Evolutionary conservation across 2,888 invertebrate species (phyloP).

Genomic region (Epinotia demarniana): DNA sequence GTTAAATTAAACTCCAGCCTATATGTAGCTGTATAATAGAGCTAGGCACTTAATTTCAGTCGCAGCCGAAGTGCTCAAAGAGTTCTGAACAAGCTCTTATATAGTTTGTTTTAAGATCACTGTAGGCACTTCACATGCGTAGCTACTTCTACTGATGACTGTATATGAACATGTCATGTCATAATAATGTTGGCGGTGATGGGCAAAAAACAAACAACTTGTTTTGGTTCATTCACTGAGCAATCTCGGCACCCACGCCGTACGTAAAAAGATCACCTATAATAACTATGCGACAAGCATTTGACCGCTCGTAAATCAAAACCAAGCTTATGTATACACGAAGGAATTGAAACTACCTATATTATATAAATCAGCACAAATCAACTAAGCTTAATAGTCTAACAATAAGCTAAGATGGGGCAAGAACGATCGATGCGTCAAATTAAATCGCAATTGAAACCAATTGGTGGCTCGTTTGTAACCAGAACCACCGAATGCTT

Average conservation of each 20-base stretch:
- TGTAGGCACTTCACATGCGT: background rate
- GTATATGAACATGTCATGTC: background rate
- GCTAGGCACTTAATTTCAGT: background rate
- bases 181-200: conserved; percentile 9
- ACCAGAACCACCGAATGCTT: conserved; percentile 52
- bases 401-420: conserved; percentile 49
- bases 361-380: conserved; percentile 38
- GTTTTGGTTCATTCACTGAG: conserved; percentile 11
- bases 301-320: conserved; percentile 8
- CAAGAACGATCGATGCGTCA: conserved; percentile 63
- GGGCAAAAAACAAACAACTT: conserved; percentile 16
- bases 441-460: conserved; percentile 71
- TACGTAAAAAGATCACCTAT: conserved; percentile 6
- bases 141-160: background rate
- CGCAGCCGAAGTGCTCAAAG: background rate
- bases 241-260: conserved; percentile 9
- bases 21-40: too few relatives aligned
- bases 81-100: background rate
- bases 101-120: background rate
- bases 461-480: conserved; percentile 63
- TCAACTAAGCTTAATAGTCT: conserved; percentile 44
- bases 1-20: too few relatives aligned
- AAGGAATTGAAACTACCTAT: conserved; percentile 1
- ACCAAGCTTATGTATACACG: conserved; percentile 9
- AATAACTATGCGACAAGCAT: conserved; percentile 11